These are phyloP conservation scores for Cistogaster globosa DNA, from an alignment of 2,888 invertebrate genomes.

Conservation along the genomic window DNA sequence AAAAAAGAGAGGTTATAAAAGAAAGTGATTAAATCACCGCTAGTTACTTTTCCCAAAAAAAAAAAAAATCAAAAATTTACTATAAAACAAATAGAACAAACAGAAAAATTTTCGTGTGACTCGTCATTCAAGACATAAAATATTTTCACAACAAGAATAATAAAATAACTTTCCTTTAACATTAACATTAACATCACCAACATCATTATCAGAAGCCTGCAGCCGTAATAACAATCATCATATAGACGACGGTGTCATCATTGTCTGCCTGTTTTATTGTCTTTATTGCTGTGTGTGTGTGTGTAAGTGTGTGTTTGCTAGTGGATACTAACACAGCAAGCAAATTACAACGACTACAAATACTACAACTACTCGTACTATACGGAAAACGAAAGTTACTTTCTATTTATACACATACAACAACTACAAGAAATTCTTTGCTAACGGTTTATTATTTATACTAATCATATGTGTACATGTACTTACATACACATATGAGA, in stretches of 20 bases:
- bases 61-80: no score
- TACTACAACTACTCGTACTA: constrained; percentile 59
- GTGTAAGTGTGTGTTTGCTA: constrained; percentile 3
- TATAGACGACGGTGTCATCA: constrained; percentile 54
- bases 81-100: constrained; percentile 37
- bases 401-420: constrained; percentile 31
- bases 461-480: not conserved
- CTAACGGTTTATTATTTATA: constrained; percentile 34
- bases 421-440: constrained; percentile 28
- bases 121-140: no score
- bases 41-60: constrained; percentile 45
- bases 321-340: constrained; percentile 40
- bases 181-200: constrained; percentile 4
- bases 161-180: constrained; percentile 5
- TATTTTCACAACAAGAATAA: constrained; percentile 11
- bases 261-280: constrained; percentile 42
- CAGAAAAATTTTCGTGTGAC: not conserved
- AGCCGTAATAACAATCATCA: constrained; percentile 55
- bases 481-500: not conserved
- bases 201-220: constrained; percentile 1
- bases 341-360: constrained; percentile 25
- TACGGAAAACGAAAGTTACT: constrained; percentile 73
- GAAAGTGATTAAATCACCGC: constrained; percentile 75
- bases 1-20: constrained; percentile 46
- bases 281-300: constrained; percentile 18